A percentile compares a stretch with the other conserved stretches of the same genome.
phyloP scores from a whole-genome alignment of 2,888 invertebrate species.

The Plemyria rubiginata region DNA sequence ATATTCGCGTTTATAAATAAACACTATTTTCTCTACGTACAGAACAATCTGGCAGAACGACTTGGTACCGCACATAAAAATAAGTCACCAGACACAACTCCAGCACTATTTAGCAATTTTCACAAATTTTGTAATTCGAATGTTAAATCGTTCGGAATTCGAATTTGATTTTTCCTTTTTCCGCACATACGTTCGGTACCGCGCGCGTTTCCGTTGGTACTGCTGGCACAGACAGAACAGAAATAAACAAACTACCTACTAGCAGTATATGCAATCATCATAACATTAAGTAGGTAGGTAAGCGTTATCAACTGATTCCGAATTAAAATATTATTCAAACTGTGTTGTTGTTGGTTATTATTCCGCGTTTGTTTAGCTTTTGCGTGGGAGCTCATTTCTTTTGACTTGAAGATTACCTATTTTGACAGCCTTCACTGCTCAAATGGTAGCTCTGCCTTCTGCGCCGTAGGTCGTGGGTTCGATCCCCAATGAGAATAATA shows the following conservation, averaged over 20 bases:
- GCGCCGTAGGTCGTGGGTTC: too few species aligned
- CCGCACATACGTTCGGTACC: background rate
- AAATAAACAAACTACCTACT: constrained; percentile 1
- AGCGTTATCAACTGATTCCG: too few species aligned
- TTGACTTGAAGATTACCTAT: too few species aligned
- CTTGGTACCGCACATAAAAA: background rate
- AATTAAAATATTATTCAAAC: too few species aligned
- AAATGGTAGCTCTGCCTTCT: too few species aligned
- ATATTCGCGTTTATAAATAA: background rate
- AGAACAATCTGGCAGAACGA: background rate
- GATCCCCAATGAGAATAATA: too few species aligned
- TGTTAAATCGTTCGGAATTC: background rate
- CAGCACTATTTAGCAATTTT: background rate
- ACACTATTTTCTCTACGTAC: background rate
- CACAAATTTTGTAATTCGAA: background rate
- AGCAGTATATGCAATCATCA: too few species aligned
- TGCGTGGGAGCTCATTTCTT: too few species aligned
- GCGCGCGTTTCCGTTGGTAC: background rate
- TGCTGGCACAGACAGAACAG: background rate
- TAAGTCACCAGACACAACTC: background rate
- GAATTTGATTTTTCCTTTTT: background rate
- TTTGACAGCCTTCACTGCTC: too few species aligned
- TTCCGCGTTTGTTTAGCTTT: too few species aligned
- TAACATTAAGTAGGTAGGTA: too few species aligned
- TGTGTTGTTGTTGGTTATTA: too few species aligned